Evolutionary conservation across 2,113 vertebrate species (phyloP), one percentile per base, ranked within the genome.

Genomic region (Oncorhynchus gorbuscha): DNA sequence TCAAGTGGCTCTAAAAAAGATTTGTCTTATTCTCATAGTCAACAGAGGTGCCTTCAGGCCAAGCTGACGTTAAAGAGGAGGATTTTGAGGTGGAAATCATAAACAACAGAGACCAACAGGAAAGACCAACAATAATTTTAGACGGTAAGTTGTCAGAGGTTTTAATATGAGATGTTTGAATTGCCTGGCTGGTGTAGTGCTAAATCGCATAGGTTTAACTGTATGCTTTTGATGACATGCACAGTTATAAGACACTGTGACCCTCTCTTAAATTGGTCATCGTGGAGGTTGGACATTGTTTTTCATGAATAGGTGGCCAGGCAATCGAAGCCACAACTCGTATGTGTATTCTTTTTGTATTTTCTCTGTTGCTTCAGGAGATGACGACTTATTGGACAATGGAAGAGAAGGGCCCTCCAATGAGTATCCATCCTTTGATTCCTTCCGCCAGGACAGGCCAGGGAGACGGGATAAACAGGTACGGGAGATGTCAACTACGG

Each of bases 31-130:
- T 45, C 75, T 82, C 69, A 22, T 59, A 88, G 90, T 83, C 58
- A 73, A 48, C 48, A 32, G 16, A 6, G 13, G 11, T 1, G 0
- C 3, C 39, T 3, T 32, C 68, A 26, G 75, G 84, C 6, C 71
- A 77, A 35, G 79, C 81, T 3, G 73, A 79, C 35, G 3, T 90
- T 59, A 91, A 90, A 86, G 83, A 85, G 71, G 84, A 85, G 71
- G 55, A 81, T 39, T 79, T 16, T 51, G 75, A 79, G 70, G 81
- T 79, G 62, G 83, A 85, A 3, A 58, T 70, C 48, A 66, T 58
- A 24, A 69, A 48, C 71, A 65, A 3, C 51, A 55, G 70, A 64
- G 71, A 62, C 69, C 80, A 64, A 49, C 75, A 78, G 67, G 71
- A 79, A 74, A 71, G 30, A 7, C 39, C 59, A 22, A 62, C 20